Evolutionary conservation across 2,113 vertebrate species (phyloP).

Genomic region (Cyphomyrus discorhynchus): DNA sequence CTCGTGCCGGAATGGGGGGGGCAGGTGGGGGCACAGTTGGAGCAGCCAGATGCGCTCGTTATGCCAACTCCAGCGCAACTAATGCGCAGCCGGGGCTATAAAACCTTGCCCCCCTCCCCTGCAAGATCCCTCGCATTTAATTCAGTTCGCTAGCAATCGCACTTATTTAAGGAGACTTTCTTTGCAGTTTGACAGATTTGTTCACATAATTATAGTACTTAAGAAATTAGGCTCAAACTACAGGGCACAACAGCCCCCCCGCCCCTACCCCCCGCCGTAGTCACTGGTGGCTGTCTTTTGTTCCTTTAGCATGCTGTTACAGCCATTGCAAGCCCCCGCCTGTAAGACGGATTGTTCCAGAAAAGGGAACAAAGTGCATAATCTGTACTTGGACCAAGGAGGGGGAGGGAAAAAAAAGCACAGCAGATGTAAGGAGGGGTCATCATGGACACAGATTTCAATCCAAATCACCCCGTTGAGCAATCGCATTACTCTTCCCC

Average conservation of each 20-base stretch:
- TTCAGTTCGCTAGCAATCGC: background rate
- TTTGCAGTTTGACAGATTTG: constrained; percentile 5
- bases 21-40: background rate
- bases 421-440: constrained; percentile 8
- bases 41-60: constrained; percentile 5
- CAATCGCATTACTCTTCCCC: constrained; percentile 7
- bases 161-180: background rate
- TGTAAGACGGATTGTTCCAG: background rate
- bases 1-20: background rate
- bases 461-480: constrained; percentile 7
- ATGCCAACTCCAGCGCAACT: background rate
- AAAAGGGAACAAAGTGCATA: background rate
- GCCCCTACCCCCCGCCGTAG: background rate
- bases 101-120: background rate
- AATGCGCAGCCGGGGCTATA: background rate
- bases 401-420: background rate
- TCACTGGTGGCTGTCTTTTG: background rate
- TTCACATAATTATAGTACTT: constrained; percentile 4
- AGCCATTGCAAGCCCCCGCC: background rate
- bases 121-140: background rate
- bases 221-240: background rate
- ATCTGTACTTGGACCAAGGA: background rate
- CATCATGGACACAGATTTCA: background rate
- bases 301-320: background rate
- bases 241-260: background rate